phyloP scores from a whole-genome alignment of 1,140 invertebrate genomes.

The Elymnias hypermnestra region DNA sequence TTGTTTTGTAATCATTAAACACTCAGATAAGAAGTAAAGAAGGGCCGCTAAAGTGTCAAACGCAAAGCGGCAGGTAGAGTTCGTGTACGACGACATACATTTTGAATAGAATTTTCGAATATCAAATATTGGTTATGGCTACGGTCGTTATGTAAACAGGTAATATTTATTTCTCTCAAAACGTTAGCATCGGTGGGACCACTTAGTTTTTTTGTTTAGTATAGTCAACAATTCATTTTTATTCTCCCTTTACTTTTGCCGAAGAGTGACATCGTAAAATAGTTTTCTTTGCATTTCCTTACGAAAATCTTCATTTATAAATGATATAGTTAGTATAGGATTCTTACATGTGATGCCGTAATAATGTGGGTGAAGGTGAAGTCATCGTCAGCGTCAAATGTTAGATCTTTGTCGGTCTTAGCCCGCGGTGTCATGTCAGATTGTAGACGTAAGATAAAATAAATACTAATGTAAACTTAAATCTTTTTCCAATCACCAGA shows the following conservation, averaged over 20 bases:
- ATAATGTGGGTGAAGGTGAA: too few species aligned
- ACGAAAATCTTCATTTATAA: conserved; percentile 33
- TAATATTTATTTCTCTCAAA: conserved; percentile 74
- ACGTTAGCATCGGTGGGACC: conserved; percentile 59
- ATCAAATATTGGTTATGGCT: conserved; percentile 71
- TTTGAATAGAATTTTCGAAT: conserved; percentile 74
- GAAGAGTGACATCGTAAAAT: conserved; percentile 48
- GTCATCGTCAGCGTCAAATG: too few species aligned
- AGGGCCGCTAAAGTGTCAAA: conserved; percentile 64
- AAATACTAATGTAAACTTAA: conserved; percentile 65
- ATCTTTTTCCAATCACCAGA: conserved; percentile 66
- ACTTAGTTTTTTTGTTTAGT: conserved; percentile 71
- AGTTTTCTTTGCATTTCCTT: conserved; percentile 47
- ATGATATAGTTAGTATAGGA: too few species aligned
- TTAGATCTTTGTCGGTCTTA: too few species aligned
- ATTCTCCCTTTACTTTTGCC: conserved; percentile 57
- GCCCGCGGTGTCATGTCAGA: conserved; percentile 46
- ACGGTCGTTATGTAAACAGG: conserved; percentile 66
- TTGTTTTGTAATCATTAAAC: too few species aligned
- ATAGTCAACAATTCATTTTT: conserved; percentile 70
- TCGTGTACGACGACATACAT: conserved; percentile 61
- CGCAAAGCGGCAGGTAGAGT: conserved; percentile 41
- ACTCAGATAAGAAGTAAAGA: conserved; percentile 42
- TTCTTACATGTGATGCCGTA: too few species aligned
- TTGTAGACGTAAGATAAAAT: conserved; percentile 59